Evolutionary conservation across 2,797 vertebrate species (phyloP).

Genomic region (Nyctalus aviator): DNA sequence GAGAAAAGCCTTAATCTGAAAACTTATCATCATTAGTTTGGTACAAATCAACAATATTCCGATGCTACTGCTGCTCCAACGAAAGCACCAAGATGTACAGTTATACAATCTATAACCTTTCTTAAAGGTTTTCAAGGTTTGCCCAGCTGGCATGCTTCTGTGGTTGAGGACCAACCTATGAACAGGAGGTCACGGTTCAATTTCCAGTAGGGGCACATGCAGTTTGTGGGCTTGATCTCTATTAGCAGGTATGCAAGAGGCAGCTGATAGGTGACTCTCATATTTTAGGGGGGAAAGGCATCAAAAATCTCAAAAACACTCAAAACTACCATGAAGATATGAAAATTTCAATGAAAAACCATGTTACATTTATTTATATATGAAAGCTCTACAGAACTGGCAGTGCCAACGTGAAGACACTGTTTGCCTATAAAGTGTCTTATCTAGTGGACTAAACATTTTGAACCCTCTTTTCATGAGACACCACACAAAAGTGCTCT

Average conservation of each 20-base stretch:
- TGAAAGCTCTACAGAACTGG: background rate
- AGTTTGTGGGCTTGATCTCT: too few species aligned
- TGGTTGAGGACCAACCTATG: too few species aligned
- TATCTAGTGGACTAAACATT: background rate
- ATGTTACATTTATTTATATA: background rate
- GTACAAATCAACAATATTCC: slow-evolving; percentile 38
- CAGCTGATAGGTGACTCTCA: too few species aligned
- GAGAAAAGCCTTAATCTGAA: slow-evolving; percentile 38
- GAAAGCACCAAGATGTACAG: background rate
- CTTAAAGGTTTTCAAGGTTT: background rate
- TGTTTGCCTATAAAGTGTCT: background rate
- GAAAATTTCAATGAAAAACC: background rate
- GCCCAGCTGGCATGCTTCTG: too few species aligned
- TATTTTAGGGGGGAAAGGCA: too few species aligned
- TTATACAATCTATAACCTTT: slow-evolving; percentile 9
- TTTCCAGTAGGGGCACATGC: too few species aligned
- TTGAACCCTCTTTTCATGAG: background rate
- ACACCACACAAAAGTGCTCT: background rate
- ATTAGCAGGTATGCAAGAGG: too few species aligned
- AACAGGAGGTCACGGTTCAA: too few species aligned
- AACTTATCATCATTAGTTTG: background rate
- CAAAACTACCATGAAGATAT: background rate
- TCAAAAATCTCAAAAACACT: background rate
- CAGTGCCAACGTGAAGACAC: background rate
- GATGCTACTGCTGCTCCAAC: background rate